Evolutionary conservation across 2,888 invertebrate genomes (phyloP).

Genomic region (Stegophylla sp.): DNA sequence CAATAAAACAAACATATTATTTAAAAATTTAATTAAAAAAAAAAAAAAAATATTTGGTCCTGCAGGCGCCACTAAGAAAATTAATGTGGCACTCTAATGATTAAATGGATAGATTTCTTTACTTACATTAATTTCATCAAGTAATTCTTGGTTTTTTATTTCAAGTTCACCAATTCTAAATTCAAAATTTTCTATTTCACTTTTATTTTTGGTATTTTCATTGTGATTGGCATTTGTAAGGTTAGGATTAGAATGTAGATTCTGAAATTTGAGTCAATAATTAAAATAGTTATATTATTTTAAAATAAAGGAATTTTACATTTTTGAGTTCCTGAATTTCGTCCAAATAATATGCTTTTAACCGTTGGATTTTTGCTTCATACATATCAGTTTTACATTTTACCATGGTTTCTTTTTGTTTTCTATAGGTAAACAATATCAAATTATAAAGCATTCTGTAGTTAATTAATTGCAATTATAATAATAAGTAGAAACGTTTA

Average conservation of each 20-base stretch:
- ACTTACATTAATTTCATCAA: slow-evolving; percentile 36
- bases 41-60: background rate
- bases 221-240: background rate
- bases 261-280: background rate
- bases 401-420: slow-evolving; percentile 31
- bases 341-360: slow-evolving; percentile 24
- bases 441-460: background rate
- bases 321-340: slow-evolving; percentile 36
- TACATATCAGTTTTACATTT: slow-evolving; percentile 39
- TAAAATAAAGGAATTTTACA: background rate
- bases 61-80: no score
- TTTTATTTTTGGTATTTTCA: slow-evolving; percentile 26
- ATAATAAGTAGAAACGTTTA: background rate
- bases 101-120: background rate
- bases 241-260: background rate
- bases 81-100: no score
- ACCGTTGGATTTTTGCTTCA: slow-evolving; percentile 28
- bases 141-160: slow-evolving; percentile 46
- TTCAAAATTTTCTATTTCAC: slow-evolving; percentile 46
- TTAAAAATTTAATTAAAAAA: background rate
- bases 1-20: no score
- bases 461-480: background rate
- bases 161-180: slow-evolving; percentile 54
- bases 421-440: background rate
- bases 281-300: background rate